Conservation (phyloP, 2,797 vertebrate species). For the Podarcis siculus region DNA sequence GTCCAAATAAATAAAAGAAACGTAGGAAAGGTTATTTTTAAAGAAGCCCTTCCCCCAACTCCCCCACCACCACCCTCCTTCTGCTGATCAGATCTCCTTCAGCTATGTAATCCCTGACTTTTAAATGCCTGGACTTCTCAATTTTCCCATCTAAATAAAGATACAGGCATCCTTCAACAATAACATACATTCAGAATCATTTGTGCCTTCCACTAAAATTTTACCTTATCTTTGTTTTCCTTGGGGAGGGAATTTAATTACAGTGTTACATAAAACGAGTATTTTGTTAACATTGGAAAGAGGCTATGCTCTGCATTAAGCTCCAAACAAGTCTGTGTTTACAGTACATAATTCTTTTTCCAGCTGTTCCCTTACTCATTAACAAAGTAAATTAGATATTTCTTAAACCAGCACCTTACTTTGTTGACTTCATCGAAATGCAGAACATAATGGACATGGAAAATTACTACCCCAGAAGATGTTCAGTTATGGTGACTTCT, state of each 20-base stretch:
- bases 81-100: not conserved
- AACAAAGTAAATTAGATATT: constrained; percentile 60
- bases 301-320: constrained; percentile 51
- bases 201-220: constrained; percentile 12
- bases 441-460: constrained; percentile 42
- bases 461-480: constrained; percentile 42
- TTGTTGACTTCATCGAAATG: constrained; percentile 48
- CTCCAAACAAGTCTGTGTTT: constrained; percentile 59
- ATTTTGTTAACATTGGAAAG: constrained; percentile 56
- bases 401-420: constrained; percentile 48
- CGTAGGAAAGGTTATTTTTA: not conserved
- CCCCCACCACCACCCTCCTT: not conserved
- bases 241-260: constrained; percentile 20
- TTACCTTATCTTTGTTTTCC: constrained; percentile 27
- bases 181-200: constrained; percentile 27
- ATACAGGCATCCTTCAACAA: constrained; percentile 26
- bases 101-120: not conserved
- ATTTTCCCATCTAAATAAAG: not conserved
- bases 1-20: not conserved
- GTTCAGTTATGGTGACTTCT: constrained; percentile 30
- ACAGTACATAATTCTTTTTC: constrained; percentile 64
- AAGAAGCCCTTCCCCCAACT: not conserved
- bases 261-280: constrained; percentile 38
- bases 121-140: not conserved
- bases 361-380: constrained; percentile 55